Percentiles rank a stretch among this genome's conserved stretches.
Evolutionary conservation across 2,888 invertebrate species (phyloP).

Genomic region (Isoperla grammatica): DNA sequence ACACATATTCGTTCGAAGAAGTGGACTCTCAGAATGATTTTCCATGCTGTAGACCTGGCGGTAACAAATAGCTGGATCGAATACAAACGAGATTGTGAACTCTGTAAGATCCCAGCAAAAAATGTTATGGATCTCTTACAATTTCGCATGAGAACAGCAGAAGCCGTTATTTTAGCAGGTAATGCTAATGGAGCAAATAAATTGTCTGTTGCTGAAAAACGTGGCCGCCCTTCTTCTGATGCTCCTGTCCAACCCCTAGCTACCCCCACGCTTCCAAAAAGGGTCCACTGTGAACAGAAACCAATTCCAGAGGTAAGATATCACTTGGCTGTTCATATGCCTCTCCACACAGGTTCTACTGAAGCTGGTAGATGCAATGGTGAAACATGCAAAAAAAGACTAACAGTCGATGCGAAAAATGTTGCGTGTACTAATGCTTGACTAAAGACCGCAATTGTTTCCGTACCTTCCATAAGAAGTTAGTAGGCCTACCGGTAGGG

Average conservation of each 20-base stretch:
- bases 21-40: slow-evolving; percentile 27
- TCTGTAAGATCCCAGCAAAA: not conserved
- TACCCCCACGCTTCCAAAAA: not conserved
- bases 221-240: too few species aligned
- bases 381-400: not conserved
- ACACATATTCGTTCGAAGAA: slow-evolving; percentile 28
- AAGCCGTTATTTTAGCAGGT: not conserved
- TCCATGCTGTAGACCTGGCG: slow-evolving; percentile 27
- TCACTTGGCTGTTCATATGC: not conserved
- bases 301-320: not conserved
- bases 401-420: not conserved
- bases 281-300: not conserved
- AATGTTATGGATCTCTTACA: not conserved
- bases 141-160: not conserved
- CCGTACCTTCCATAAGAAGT: slow-evolving; percentile 15
- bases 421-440: not conserved
- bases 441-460: not conserved
- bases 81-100: not conserved
- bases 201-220: too few species aligned
- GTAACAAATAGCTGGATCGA: slow-evolving; percentile 25
- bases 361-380: not conserved
- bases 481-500: too few species aligned
- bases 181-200: not conserved
- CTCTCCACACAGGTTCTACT: not conserved
- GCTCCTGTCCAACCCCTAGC: too few species aligned